Conservation (phyloP, 2,888 invertebrate genomes). For the Himalopsyche japonica region DNA sequence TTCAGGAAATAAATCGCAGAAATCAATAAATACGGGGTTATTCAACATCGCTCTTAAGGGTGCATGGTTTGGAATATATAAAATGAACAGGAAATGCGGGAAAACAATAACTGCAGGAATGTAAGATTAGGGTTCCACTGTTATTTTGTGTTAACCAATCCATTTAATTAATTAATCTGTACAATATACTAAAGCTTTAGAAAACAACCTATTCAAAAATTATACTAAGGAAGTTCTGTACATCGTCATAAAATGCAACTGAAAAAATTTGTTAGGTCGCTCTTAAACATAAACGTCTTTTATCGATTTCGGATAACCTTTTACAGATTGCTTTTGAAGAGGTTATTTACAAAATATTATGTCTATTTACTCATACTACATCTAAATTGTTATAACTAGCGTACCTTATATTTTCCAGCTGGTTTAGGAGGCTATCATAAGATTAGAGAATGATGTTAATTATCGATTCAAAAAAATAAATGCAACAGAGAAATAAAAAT, state of each 20-base stretch:
- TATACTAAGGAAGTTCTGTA: no score
- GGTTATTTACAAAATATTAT: neutral
- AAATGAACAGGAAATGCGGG: no score
- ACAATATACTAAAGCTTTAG: constrained; percentile 7
- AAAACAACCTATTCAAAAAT: constrained; percentile 26
- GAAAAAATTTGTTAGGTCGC: no score
- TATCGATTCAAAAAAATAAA: constrained; percentile 24
- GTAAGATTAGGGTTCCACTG: no score
- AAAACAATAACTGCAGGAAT: no score
- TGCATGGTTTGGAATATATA: no score
- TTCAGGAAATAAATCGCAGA: no score
- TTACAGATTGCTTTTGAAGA: neutral
- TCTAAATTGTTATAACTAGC: constrained; percentile 4
- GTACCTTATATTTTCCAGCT: constrained; percentile 39
- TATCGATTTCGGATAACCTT: no score
- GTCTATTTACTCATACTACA: neutral
- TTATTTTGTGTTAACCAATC: neutral
- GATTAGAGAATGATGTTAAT: constrained; percentile 37
- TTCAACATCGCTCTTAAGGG: no score
- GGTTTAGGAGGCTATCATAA: constrained; percentile 38
- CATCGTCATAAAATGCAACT: no score
- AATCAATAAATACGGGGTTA: no score
- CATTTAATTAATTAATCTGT: neutral
- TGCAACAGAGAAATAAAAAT: constrained; percentile 34
- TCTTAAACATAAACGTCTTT: no score